Evolutionary conservation across 2,797 vertebrate species (phyloP).

Genomic region (Pantherophis alleghaniensis): DNA sequence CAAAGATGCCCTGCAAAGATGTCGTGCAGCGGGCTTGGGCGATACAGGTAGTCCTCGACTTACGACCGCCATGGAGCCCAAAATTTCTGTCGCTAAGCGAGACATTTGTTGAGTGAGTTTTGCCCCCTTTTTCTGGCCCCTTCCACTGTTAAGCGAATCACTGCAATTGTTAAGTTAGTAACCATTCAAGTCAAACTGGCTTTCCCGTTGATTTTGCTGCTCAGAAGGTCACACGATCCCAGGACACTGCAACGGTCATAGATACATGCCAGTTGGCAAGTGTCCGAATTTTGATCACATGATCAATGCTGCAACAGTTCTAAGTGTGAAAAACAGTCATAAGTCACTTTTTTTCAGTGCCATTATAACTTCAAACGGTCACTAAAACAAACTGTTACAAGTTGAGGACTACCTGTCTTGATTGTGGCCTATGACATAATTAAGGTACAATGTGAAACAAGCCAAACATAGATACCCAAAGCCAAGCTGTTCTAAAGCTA

Average conservation of each 20-base stretch:
- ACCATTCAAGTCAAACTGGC: neutral
- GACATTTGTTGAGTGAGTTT: neutral
- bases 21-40: constrained; percentile 40
- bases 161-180: neutral
- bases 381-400: neutral
- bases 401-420: neutral
- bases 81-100: neutral
- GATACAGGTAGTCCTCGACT: neutral
- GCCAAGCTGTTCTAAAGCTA: constrained; percentile 71
- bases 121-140: neutral
- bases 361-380: neutral
- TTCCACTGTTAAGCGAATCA: neutral
- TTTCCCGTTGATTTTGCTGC: neutral
- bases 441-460: constrained; percentile 56
- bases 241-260: neutral
- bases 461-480: constrained; percentile 42
- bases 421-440: constrained; percentile 19
- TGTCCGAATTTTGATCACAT: neutral
- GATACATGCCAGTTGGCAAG: neutral
- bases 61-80: neutral
- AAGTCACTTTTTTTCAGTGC: neutral
- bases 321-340: neutral
- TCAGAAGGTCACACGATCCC: neutral
- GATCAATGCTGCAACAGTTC: neutral
- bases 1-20: constrained; percentile 49